Conservation (phyloP, 2,797 vertebrate genomes). For the Dallia pectoralis region DNA sequence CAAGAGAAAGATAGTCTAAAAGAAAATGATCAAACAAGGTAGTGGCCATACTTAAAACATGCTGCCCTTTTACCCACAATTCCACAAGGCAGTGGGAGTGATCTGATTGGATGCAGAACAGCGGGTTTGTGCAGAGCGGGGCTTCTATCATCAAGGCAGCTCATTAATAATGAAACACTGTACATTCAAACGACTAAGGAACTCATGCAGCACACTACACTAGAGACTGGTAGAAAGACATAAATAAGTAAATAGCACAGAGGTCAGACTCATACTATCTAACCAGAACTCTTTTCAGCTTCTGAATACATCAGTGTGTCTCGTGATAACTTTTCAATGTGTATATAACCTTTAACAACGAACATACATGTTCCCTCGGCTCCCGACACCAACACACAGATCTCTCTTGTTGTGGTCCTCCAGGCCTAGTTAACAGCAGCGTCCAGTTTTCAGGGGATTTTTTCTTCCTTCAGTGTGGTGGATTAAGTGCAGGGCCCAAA, state of each 20-base stretch:
- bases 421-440: conserved; percentile 34
- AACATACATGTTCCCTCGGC: too few species aligned
- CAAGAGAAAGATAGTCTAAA: background rate
- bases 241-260: conserved; percentile 1
- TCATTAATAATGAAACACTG: background rate
- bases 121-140: background rate
- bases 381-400: background rate
- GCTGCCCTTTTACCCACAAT: background rate
- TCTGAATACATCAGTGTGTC: background rate
- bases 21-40: background rate
- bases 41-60: background rate
- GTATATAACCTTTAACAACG: background rate
- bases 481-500: conserved; percentile 51
- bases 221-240: background rate
- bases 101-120: background rate
- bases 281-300: background rate
- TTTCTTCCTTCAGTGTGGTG: conserved; percentile 40
- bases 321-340: background rate
- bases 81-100: background rate
- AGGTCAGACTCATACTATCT: background rate
- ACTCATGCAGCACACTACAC: background rate
- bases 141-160: background rate
- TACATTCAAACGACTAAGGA: conserved; percentile 1
- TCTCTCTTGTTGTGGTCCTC: conserved; percentile 35
- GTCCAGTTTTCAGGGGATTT: conserved; percentile 28